Conservation (phyloP, 2,888 invertebrate genomes). For the Sthenelais limicola region DNA sequence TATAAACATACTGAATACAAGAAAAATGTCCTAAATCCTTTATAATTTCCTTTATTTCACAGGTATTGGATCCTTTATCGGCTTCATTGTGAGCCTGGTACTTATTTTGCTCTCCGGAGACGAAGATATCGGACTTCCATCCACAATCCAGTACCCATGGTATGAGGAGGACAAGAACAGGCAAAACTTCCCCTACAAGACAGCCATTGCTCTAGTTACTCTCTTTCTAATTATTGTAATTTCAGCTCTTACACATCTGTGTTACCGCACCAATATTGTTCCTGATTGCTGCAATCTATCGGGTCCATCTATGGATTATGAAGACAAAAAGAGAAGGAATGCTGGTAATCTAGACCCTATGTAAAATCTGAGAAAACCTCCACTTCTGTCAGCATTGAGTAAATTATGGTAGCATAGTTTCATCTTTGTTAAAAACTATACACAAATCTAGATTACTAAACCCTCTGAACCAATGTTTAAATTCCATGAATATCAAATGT, state of each 20-base stretch:
- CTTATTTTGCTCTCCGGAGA: conserved; percentile 65
- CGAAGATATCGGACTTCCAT: conserved; percentile 57
- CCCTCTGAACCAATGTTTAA: too few relatives aligned
- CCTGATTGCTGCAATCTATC: conserved; percentile 30
- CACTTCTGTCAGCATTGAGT: too few relatives aligned
- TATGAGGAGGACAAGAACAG: conserved; percentile 15
- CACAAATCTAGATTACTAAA: too few relatives aligned
- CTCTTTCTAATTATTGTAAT: conserved; percentile 55
- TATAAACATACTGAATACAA: too few relatives aligned
- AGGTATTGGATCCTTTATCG: conserved; percentile 83
- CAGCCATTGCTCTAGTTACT: conserved; percentile 88
- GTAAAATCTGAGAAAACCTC: too few relatives aligned
- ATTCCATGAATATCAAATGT: too few relatives aligned
- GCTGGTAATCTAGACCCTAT: too few relatives aligned
- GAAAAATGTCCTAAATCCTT: too few relatives aligned
- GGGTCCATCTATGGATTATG: background rate
- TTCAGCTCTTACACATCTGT: conserved; percentile 14
- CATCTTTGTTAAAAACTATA: too few relatives aligned
- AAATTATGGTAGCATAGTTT: too few relatives aligned
- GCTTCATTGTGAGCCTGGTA: conserved; percentile 79
- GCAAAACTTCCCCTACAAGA: conserved; percentile 91
- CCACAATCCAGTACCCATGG: conserved; percentile 65
- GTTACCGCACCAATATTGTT: conserved; percentile 13
- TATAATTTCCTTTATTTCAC: too few relatives aligned
- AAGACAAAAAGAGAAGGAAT: too few relatives aligned